Evolutionary conservation across 1,140 invertebrate species (phyloP), one percentile per base, ranked within the genome.

Genomic region (Formica selysi): DNA sequence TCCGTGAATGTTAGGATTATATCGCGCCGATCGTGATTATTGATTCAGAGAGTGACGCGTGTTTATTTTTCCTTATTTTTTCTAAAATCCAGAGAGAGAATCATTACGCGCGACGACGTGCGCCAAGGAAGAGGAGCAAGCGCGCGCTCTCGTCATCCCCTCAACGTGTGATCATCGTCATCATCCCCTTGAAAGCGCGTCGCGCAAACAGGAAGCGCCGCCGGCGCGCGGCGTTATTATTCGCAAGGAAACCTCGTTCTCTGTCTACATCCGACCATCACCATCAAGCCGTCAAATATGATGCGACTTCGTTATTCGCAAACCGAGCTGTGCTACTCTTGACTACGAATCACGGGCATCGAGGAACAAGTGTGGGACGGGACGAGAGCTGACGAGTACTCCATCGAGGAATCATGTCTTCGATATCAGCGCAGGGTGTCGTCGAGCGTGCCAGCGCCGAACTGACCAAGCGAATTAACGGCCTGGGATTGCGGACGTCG

Each of bases 401-500:
- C 57, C 68, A 38, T 87, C 86, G 64, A 76, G 89, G 78, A 19
- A 68, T 54, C 86, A 96, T 95, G 95, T 96, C 95, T 91, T 96
- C 96, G 79, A 97, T 97, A 95, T 97, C 97, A 79, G 97, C 97
- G 84, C 97, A 97, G 93, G 97, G 97, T 89, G 97, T 98, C 91
- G 97, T 98, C 93, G 98, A 98, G 96, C 96, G 98, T 91, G 98
- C 98, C 90, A 98, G 98, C 88, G 98, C 98, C 76, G 98, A 98
- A 95, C 95, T 98, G 80, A 97, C 97, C 76, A 98, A 98, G 91
- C 96, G 98, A 88, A 98, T 98, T 95, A 98, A 98, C 93, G 98
- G 98, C 48, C 95, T 98, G 91, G 97, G 97, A 36, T 95, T 98
- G 87, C 96, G 97, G 86, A 96, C 97, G 26, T 95, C 95, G 85